Evolutionary conservation across 2,113 vertebrate genomes (phyloP), one percentile per base, ranked within the genome.

Genomic region (Balaenoptera acutorostrata): DNA sequence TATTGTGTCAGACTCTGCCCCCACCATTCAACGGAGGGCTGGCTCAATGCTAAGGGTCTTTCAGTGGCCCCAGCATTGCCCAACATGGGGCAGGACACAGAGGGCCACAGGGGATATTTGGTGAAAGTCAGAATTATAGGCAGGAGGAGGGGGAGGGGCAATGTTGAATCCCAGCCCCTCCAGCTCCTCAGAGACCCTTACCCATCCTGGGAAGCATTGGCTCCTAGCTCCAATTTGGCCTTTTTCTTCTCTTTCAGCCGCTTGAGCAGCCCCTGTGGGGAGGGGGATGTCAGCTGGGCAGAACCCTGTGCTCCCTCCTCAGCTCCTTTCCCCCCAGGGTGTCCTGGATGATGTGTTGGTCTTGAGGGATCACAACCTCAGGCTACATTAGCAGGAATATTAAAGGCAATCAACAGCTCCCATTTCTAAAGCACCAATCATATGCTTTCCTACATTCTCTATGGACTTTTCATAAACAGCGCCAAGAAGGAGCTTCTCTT

Each of bases 201-300:
- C 98, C 97, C 97, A 91, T 98, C 97, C n/a, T 90, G 61, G n/a
- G 86, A 31, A 8, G 82, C 59, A 20, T 33, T 93, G 90, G 87
- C 64, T 95, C 81, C 98, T 49, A 92, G 55, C 63, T 88, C 97
- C 4, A 61, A 88, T 80, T 57, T 93, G 90, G 59, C 17, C 52
- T 92, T 97, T 95, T 97, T 97, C 96, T 97, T 97, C 85, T 98
- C 97, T 85, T 98, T 97, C 75, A 97, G 90, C 55, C 97, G 82
- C 63, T 94, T 97, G 94, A 97, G 97, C 86, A 97, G 75, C 13
- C 97, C 96, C 98, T 98, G 69, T 14, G 57, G 23, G 49, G 63
- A 80, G 29, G 14, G 1, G 2, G 25, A 21, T 10, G 6, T 97
- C 81, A 97, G 41, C 88, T 39, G 59, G 46, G 25, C 1, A 66